Base-by-base conservation (phyloP, 2,888 invertebrate species). In the Endotricha flammealis region DNA sequence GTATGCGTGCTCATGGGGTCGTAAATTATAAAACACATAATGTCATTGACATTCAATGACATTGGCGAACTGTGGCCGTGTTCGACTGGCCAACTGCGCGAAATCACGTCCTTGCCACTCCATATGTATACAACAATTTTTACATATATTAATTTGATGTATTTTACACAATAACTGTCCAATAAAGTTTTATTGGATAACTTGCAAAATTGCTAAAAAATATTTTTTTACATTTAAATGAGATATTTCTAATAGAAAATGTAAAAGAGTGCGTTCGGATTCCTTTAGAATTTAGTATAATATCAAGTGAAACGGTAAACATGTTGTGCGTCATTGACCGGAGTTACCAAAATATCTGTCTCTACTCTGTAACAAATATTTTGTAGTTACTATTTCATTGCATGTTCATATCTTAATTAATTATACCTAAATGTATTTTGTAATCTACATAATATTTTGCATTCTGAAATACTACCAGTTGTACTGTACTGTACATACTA, bases 11-110 rank as follows among this genome's bases (percentile, higher is more conserved):
- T 36, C 37, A 33, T 37, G 32, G 29, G 9, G 37, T 46, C 44
- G 28, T 46, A 44, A 54, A 51, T 66, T 53, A 64, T 55, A 53
- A 64, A 59, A 62, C 20, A 20, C 7, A 20, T n/a, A 49, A 51
- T 57, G 68, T 64, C 67, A 66, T 63, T 72, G 69, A 67, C 69
- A 66, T 68, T 64, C 54, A 55, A 46, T 53, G 46, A 45, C 58
- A 54, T 43, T 51, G 57, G 42, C 52, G 44, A 17, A 14, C 28
- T 28, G 36, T 36, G 29, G 36, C 36, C 31, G 43, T 57, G 64
- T 57, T 60, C 60, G 55, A 55, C 53, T 60, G 59, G 55, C 55
- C 64, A 63, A 67, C 63, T 61, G 58, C 53, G 42, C 54, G 35
- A 59, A 59, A 54, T 53, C 53, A 54, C 62, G 68, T 60, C 68